Evolutionary conservation across 2,797 vertebrate genomes (phyloP).

Genomic region (Phalloptychus januarius): DNA sequence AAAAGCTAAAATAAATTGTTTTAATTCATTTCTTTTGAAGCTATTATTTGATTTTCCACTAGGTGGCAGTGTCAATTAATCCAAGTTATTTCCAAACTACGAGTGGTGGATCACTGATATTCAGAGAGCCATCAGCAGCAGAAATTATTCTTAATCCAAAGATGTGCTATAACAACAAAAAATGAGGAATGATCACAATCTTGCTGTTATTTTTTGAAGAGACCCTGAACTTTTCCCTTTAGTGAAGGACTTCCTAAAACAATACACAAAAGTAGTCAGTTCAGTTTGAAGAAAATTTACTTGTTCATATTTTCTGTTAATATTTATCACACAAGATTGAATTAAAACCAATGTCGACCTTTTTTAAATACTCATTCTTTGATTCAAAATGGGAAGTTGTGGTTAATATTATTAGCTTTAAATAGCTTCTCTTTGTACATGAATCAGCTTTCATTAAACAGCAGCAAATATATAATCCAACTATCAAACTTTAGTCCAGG

Average conservation of each 20-base stretch:
- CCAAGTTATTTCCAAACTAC: slow-evolving; percentile 8
- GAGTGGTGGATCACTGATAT: background rate
- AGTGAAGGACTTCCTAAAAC: slow-evolving; percentile 3
- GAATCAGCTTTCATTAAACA: slow-evolving; percentile 6
- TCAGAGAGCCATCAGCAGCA: background rate
- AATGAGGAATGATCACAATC: background rate
- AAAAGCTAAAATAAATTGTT: background rate
- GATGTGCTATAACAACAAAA: background rate
- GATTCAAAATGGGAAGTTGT: slow-evolving; percentile 27
- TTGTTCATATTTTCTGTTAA: background rate
- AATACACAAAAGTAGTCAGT: background rate
- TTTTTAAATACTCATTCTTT: slow-evolving; percentile 3
- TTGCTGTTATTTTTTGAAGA: background rate
- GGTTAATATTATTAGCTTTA: slow-evolving; percentile 21
- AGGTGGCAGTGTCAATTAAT: slow-evolving; percentile 62
- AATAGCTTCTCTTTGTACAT: slow-evolving; percentile 18
- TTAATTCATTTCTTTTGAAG: background rate
- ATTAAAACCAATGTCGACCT: slow-evolving; percentile 18
- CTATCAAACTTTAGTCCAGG: slow-evolving; percentile 37
- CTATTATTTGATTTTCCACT: slow-evolving; percentile 40
- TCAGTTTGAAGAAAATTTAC: background rate
- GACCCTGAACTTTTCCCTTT: slow-evolving; percentile 4
- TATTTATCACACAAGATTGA: slow-evolving; percentile 13
- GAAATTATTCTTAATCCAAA: background rate
- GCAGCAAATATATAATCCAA: slow-evolving; percentile 20